Base-by-base conservation (phyloP, 2,113 vertebrate species). In the Phyllopteryx taeniolatus region DNA sequence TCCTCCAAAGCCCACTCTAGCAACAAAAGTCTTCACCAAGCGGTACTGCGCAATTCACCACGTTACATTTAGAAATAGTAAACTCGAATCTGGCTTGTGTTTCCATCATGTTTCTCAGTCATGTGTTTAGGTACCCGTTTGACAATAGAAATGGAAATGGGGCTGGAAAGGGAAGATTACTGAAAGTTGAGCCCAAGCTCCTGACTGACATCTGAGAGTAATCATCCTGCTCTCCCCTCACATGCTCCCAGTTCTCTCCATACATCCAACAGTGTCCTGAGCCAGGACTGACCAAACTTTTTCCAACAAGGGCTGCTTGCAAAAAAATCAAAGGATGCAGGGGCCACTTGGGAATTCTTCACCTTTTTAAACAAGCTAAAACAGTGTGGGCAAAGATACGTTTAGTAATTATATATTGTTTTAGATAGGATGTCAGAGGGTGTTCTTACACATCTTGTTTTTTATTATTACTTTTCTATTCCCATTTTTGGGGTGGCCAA, bases 21-120 rank as follows among this genome's bases (percentile, higher is more conserved):
- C n/a, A 76, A 76, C 43, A 12, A 77, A 76, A 46, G 60, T 80
- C 77, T 84, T 75, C 73, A 27, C 8, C 3, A 31, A 12, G 7
- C 27, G 14, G 27, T 14, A 12, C 22, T 1, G 20, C 12, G 22
- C 22, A 27, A 13, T 12, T 59, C 56, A 59, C 4, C 56, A 31
- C 3, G 5, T 22, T 59, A 31, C 11, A 22, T 57, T 57, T 57
- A 0, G n/a, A 57, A 57, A n/a, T 27, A 57, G 8, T 12, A 22
- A 9, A 57, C 8, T 19, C 20, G 7, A 56, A 11, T 56, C n/a
- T 57, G 54, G 54, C n/a, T 22, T 57, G n/a, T 57, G 54, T 57
- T 53, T 53, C 49, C 17, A 5, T 53, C 19, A 53, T 53, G 49
- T 17, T 57, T 57, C n/a, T 10, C 54, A 57, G 54, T 57, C 8